These are phyloP conservation scores for Melinaea marsaeus DNA, from an alignment of 2,888 invertebrate species.

Conservation along the genomic window DNA sequence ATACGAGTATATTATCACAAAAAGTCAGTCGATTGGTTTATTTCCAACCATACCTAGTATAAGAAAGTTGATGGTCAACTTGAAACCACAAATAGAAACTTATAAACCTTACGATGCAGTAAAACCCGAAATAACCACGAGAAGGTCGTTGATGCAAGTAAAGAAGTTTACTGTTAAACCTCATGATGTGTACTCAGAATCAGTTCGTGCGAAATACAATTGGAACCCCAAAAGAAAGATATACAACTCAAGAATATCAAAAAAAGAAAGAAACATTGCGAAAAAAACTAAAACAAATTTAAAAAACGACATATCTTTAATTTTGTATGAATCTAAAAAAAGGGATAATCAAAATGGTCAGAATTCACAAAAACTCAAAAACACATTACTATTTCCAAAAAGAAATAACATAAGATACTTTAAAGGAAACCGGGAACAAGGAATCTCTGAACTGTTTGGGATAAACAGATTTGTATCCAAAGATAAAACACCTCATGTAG, in stretches of 20 bases:
- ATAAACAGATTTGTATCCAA: no score
- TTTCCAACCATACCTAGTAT: not conserved
- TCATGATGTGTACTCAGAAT: slow-evolving; percentile 5
- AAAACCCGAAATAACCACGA: slow-evolving; percentile 2
- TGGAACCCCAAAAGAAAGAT: slow-evolving; percentile 3
- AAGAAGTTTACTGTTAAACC: slow-evolving; percentile 11
- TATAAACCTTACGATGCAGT: not conserved
- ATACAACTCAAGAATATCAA: not conserved
- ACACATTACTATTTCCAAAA: not conserved
- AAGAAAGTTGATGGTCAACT: slow-evolving; percentile 4
- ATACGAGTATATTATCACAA: not conserved
- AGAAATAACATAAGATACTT: not conserved
- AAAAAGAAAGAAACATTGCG: not conserved
- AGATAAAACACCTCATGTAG: no score
- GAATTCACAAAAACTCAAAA: not conserved
- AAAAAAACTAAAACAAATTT: no score
- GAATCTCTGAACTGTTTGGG: no score
- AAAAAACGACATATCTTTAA: no score
- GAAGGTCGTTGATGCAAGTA: slow-evolving; percentile 9
- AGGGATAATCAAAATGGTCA: not conserved
- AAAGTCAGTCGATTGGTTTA: no score
- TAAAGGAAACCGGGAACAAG: no score
- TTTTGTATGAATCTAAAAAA: no score
- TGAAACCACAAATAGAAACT: slow-evolving; percentile 5
- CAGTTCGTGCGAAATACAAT: slow-evolving; percentile 3